These are phyloP conservation scores for Scortum barcoo DNA, from an alignment of 2,113 vertebrate genomes.

Conservation along the genomic window DNA sequence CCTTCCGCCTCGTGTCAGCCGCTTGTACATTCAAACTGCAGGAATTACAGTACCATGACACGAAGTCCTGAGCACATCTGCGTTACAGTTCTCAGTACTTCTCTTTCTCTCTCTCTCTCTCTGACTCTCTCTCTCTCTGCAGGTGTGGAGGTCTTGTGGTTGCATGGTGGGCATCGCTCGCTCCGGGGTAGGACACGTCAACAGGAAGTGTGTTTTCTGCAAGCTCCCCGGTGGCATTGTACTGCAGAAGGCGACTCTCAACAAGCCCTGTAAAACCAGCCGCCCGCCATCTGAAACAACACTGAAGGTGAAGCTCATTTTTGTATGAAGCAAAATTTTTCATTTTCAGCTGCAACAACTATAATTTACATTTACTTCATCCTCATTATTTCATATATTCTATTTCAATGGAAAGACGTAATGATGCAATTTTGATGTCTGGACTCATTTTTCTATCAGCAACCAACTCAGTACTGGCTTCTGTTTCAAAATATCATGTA, in stretches of 20 bases:
- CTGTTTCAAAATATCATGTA: background rate
- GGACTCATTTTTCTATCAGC: background rate
- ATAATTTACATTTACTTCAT: background rate
- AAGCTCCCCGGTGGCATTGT: conserved; percentile 43
- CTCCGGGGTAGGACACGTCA: conserved; percentile 50
- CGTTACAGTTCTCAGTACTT: background rate
- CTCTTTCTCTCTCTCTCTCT: conserved; percentile 6
- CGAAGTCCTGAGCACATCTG: conserved; percentile 31
- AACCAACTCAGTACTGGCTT: background rate
- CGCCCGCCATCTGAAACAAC: background rate
- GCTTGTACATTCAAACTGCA: conserved; percentile 18
- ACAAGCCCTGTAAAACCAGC: background rate
- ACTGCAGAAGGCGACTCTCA: conserved; percentile 17
- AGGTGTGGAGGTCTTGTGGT: conserved; percentile 42
- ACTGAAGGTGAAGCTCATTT: background rate
- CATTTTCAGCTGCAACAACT: background rate
- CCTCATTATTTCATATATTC: too few species aligned
- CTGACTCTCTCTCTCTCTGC: conserved; percentile 29
- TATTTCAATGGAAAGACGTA: background rate
- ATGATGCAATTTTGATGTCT: background rate
- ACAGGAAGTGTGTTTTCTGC: conserved; percentile 39
- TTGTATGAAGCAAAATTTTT: background rate
- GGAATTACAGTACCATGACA: conserved; percentile 4
- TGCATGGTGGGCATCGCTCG: conserved; percentile 54
- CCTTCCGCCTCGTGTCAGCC: conserved; percentile 28